phyloP scores from a whole-genome alignment of 2,113 vertebrate species.

The Haemorhous mexicanus region DNA sequence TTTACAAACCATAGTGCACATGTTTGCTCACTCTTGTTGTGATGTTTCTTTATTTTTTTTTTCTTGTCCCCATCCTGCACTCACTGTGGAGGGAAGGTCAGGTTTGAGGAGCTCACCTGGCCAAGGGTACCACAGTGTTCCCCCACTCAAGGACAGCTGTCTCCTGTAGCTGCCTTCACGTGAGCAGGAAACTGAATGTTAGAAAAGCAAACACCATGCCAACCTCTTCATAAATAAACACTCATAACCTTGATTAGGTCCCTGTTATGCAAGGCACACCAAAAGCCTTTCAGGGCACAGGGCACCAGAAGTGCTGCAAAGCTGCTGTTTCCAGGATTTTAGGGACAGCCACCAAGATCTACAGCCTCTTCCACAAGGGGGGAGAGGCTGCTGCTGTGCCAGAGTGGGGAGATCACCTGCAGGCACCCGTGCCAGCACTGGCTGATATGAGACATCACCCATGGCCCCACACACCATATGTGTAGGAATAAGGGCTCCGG shows the following conservation, averaged over 20 bases:
- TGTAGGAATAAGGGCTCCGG: background rate
- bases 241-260: background rate
- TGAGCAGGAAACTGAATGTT: background rate
- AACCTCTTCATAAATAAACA: background rate
- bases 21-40: background rate
- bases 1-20: background rate
- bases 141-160: background rate
- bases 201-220: background rate
- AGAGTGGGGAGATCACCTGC: background rate
- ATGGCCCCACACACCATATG: rapidly evolving
- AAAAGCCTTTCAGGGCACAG: background rate
- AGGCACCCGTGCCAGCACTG: background rate
- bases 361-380: background rate
- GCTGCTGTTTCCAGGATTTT: background rate
- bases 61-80: background rate
- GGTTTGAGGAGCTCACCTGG: background rate
- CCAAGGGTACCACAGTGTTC: background rate
- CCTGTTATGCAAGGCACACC: background rate
- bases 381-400: background rate
- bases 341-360: rapidly evolving
- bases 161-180: background rate
- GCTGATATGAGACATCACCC: background rate
- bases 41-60: background rate
- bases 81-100: background rate
- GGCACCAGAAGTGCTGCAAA: background rate